Conservation (phyloP, 2,888 invertebrate species). For the Rhogogaster chlorosoma region DNA sequence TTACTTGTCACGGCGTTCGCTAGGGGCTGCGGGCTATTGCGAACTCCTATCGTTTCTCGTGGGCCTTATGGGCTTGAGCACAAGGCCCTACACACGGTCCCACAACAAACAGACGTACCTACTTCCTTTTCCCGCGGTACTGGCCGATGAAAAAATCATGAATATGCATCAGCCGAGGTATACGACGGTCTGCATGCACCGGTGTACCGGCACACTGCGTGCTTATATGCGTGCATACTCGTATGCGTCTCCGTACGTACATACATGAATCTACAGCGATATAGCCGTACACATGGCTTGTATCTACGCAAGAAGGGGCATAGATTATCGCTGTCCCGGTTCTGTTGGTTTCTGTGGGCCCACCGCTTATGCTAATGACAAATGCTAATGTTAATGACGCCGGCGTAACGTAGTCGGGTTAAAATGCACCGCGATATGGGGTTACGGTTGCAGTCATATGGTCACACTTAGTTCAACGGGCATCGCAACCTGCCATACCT, state of each 20-base stretch:
- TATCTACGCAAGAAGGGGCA: slow-evolving; percentile 48
- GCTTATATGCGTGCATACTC: neutral
- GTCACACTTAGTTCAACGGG: slow-evolving; percentile 42
- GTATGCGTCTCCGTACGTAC: neutral
- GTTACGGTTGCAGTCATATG: slow-evolving; percentile 35
- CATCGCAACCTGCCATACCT: slow-evolving; percentile 29
- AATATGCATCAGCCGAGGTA: slow-evolving; percentile 71
- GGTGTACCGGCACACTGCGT: slow-evolving; percentile 41
- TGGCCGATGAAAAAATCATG: slow-evolving; percentile 75
- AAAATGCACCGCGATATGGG: slow-evolving; percentile 42
- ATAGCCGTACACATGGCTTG: slow-evolving; percentile 23
- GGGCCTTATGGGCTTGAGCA: slow-evolving; percentile 13
- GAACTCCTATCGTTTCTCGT: slow-evolving; percentile 39
- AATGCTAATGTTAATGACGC: slow-evolving; percentile 46
- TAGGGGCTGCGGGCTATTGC: slow-evolving; percentile 64
- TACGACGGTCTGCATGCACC: slow-evolving; percentile 54
- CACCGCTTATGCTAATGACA: slow-evolving; percentile 48
- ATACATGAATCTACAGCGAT: slow-evolving; percentile 18
- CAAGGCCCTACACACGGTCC: slow-evolving; percentile 39
- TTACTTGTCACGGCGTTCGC: slow-evolving; percentile 64
- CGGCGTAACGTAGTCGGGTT: slow-evolving; percentile 34
- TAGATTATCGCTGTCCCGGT: slow-evolving; percentile 48
- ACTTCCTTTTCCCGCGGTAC: slow-evolving; percentile 50
- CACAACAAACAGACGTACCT: slow-evolving; percentile 45
- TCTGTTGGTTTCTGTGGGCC: slow-evolving; percentile 44